Conservation (phyloP, 1,140 invertebrate species). For the Protaetia brevitarsis region DNA sequence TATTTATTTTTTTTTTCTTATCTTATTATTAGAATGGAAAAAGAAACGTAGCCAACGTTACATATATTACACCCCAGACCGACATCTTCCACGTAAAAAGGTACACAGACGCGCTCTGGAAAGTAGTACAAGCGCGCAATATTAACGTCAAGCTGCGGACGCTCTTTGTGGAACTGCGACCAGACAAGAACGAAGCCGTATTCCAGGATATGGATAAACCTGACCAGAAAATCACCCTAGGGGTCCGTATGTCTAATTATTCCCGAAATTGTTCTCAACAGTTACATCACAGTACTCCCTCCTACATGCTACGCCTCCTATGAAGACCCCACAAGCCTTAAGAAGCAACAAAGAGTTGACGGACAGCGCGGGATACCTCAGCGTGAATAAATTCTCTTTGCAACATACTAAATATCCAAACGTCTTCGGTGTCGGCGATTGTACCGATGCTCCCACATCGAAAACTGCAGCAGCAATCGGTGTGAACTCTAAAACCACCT, state of each 20-base stretch:
- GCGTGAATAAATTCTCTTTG: conserved; percentile 75
- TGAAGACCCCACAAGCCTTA: conserved; percentile 73
- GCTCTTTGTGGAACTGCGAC: conserved; percentile 77
- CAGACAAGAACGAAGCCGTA: conserved; percentile 69
- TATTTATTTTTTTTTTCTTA: no score
- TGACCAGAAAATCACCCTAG: conserved; percentile 33
- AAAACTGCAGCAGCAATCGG: conserved; percentile 95
- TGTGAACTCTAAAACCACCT: conserved; percentile 45
- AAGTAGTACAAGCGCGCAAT: conserved; percentile 70
- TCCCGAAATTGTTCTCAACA: no score
- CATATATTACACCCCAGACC: conserved; percentile 82
- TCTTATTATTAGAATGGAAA: conserved; percentile 63
- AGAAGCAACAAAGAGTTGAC: conserved; percentile 57
- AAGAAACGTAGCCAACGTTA: conserved; percentile 70
- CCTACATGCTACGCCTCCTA: conserved; percentile 86
- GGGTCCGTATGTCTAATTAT: not conserved
- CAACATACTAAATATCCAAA: conserved; percentile 80
- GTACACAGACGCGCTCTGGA: conserved; percentile 86
- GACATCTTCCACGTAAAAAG: conserved; percentile 93
- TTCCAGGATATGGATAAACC: conserved; percentile 68
- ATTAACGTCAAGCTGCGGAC: conserved; percentile 77
- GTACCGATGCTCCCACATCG: conserved; percentile 84
- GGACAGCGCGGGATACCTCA: conserved; percentile 70
- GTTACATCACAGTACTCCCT: conserved; percentile 80
- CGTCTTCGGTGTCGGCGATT: conserved; percentile 93